Evolutionary conservation across 2,113 vertebrate species (phyloP), one percentile per base, ranked within the genome.

Genomic region (Lophotis ruficrista): DNA sequence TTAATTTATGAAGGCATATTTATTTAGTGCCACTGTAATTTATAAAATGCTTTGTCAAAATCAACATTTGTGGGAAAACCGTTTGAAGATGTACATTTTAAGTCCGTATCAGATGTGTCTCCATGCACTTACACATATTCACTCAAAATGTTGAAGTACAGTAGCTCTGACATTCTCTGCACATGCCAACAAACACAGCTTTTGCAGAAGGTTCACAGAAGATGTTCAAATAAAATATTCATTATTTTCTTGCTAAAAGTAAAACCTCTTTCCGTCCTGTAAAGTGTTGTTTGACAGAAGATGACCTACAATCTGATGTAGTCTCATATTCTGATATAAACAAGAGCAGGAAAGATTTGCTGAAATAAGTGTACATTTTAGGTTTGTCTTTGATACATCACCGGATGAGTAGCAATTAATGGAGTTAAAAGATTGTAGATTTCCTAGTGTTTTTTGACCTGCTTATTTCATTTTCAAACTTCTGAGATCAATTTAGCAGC

Each of bases 161-260:
- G 88, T 87, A 96, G 89, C 85, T 98, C 85, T 97, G 96, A 95
- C 95, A 96, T 95, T 89, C 78, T 70, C 79, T 94, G 95, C 85
- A 91, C 96, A 95, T 96, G 95, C 92, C 95, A 97, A 93, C 79
- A 97, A 95, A 94, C 64, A 83, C 69, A 94, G 96, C 91, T 98
- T 97, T 97, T 97, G 90, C 71, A 95, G 93, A 78, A 93, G 95
- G 82, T 96, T 96, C 91, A 83, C 92, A 72, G 72, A 94, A 96
- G 86, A 79, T 96, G 87, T 92, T 97, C 72, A 84, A 48, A 97
- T 98, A 95, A 98, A 98, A 97, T 97, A 98, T 97, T 98, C 71
- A 97, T 98, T 0, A 78, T 70, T 92, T 95, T 77, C 90, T 68
- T 96, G 51, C 89, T 93, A 69, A 96, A 96, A 97, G 79, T 92